Percentiles rank a stretch among this genome's conserved stretches.
These are phyloP conservation scores for Patella vulgata DNA, from an alignment of 1,140 invertebrate species.

Conservation along the genomic window DNA sequence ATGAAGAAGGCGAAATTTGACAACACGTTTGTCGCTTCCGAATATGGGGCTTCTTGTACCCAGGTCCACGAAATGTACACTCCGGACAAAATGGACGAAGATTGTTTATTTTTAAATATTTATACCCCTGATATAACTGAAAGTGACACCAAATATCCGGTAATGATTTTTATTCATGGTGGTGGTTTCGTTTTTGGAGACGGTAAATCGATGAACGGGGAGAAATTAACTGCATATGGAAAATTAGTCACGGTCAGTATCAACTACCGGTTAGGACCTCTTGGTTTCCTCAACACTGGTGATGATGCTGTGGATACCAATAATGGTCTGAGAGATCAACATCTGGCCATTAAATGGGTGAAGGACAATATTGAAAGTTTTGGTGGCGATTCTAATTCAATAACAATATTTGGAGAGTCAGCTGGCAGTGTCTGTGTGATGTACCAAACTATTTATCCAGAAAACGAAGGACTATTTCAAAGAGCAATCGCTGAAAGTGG, in stretches of 20 bases:
- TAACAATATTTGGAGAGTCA: constrained; percentile 93
- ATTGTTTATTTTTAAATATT: too few species aligned
- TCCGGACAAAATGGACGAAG: too few species aligned
- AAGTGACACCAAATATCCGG: too few species aligned
- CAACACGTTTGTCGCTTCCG: too few species aligned
- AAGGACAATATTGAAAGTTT: constrained; percentile 88
- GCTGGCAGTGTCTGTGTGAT: constrained; percentile 76
- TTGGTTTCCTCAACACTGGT: constrained; percentile 89
- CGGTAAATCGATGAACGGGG: too few species aligned
- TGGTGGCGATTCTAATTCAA: constrained; percentile 84
- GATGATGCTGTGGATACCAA: constrained; percentile 93
- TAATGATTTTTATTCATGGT: too few species aligned
- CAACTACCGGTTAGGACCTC: constrained; percentile 38
- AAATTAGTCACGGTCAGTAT: constrained; percentile 28
- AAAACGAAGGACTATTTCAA: constrained; percentile 53
- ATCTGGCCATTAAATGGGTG: too few species aligned
- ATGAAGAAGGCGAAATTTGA: too few species aligned
- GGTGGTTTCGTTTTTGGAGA: too few species aligned
- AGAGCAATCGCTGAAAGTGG: constrained; percentile 46
- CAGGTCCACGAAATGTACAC: too few species aligned
- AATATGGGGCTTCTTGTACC: too few species aligned
- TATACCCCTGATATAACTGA: too few species aligned
- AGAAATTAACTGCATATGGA: constrained; percentile 5
- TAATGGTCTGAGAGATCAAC: constrained; percentile 94
- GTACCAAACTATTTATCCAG: constrained; percentile 45